Evolutionary conservation across 2,797 vertebrate genomes (phyloP), one percentile per base, ranked within the genome.

Genomic region (Vireo griseus): DNA sequence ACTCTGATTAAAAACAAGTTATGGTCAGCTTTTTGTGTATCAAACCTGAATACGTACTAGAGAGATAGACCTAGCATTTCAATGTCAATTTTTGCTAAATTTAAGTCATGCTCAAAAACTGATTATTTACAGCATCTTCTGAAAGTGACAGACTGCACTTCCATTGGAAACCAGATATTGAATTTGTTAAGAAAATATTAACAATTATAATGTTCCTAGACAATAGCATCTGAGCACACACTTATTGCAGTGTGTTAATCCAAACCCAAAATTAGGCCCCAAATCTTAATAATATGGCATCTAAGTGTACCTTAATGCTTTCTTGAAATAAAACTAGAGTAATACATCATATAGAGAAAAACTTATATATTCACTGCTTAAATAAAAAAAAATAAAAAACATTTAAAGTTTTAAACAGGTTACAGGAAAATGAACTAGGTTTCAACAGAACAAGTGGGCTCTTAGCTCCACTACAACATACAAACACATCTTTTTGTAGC

Each of bases 1-100:
- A 96, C 42, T 83, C 86, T 90, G 72, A 92, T 83, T 90, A 75
- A 82, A 87, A 86, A 25, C 39, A 80, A 78, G 50, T 61, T 35
- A 55, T 11, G 72, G 57, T 72, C 75, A 86, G 52, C 7, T 65
- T 86, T 93, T 48, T 85, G 51, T 25, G 58, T 77, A 82, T 90
- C 58, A 69, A 88, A 86, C 45, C 26, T 40, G 15, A 76, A 68
- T 8, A 39, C 1, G 2, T 59, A 88, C 22, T 87, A 85, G 55
- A 93, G 57, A 88, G n/a, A 1, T 5, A 71, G n/a, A 28, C 42
- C 24, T 29, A 20, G 29, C 25, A 57, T 18, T 48, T 19, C 6
- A 25, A 84, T 6, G n/a, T 69, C 76, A 29, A 33, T 62, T 92
- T 88, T 47, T 74, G 26, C 40, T 89, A 40, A 93, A 58, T 18